Evolutionary conservation across 2,797 vertebrate species (phyloP).

Genomic region (Squalus acanthias): DNA sequence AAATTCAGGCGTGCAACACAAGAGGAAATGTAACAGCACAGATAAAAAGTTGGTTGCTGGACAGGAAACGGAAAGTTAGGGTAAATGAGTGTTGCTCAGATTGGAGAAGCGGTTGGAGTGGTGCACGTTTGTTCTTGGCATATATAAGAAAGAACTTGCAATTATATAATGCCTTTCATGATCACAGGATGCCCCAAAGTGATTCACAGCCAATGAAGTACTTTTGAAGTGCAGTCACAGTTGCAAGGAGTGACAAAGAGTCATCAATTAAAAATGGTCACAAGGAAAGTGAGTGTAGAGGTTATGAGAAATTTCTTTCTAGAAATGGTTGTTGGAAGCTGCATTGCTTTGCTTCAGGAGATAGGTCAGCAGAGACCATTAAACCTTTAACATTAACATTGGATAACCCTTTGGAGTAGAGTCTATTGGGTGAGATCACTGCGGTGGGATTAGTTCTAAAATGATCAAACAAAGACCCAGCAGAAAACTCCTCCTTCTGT

Average conservation of each 20-base stretch:
- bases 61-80: too few relatives aligned
- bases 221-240: not conserved
- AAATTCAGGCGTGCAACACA: not conserved
- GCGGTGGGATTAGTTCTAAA: not conserved
- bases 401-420: not conserved
- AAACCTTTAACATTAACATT: not conserved
- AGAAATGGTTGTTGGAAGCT: not conserved
- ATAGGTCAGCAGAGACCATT: not conserved
- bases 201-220: not conserved
- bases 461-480: not conserved
- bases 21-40: not conserved
- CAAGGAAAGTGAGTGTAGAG: not conserved
- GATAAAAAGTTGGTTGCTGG: too few relatives aligned
- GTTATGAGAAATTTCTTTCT: not conserved
- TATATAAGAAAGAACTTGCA: too few relatives aligned
- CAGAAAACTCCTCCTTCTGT: not conserved
- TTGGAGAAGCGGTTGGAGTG: too few relatives aligned
- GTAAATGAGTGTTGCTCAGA: too few relatives aligned
- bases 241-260: not conserved
- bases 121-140: too few relatives aligned
- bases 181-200: not conserved
- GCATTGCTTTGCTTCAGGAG: not conserved
- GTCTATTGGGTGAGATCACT: not conserved
- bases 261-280: too few relatives aligned
- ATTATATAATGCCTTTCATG: too few relatives aligned